Conservation (phyloP, 2,797 vertebrate genomes). For the Pitangus sulphuratus region DNA sequence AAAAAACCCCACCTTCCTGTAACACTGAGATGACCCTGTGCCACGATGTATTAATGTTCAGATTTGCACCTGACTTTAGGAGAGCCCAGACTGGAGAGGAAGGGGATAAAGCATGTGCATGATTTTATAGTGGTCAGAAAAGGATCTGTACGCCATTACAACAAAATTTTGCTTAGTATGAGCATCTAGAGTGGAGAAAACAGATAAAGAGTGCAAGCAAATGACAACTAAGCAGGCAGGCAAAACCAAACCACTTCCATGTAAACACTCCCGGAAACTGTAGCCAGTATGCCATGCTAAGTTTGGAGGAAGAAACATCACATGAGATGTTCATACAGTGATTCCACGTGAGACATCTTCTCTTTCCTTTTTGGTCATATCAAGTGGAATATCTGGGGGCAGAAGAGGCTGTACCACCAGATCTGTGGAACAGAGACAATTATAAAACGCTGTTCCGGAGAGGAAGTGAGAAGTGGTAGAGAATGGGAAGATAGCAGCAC, state of each 20-base stretch:
- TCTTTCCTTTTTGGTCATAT: background rate
- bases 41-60: background rate
- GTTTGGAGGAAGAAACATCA: background rate
- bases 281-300: fast-evolving
- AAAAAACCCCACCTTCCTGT: background rate
- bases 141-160: background rate
- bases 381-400: background rate
- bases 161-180: background rate
- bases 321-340: background rate
- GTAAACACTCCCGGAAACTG: background rate
- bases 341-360: background rate
- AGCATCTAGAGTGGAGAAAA: background rate
- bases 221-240: background rate
- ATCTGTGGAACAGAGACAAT: background rate
- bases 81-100: background rate
- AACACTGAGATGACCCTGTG: background rate
- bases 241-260: conserved; percentile 25
- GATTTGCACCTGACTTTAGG: background rate
- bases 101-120: background rate
- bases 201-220: background rate
- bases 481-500: background rate
- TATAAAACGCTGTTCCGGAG: background rate
- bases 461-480: background rate
- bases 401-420: background rate
- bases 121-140: background rate